phyloP scores from a whole-genome alignment of 2,888 invertebrate genomes.

The Pristionchus arcanus region DNA sequence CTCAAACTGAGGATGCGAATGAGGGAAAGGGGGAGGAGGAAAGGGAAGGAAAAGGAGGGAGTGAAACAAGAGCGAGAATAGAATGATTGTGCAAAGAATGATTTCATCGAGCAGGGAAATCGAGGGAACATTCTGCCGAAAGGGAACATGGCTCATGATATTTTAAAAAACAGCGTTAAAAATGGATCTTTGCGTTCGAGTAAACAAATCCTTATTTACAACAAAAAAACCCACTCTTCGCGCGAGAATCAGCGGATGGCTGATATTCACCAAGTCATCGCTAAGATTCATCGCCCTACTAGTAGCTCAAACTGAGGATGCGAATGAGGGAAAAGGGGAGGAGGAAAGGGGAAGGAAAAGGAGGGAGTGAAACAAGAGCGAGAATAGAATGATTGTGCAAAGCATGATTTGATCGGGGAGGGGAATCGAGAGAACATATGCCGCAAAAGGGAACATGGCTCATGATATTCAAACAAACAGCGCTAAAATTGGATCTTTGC shows the following conservation, averaged over 20 bases:
- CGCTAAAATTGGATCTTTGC: neutral
- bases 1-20: slow-evolving; percentile 12
- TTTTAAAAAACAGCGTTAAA: neutral
- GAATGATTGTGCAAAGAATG: neutral
- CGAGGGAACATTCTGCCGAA: neutral
- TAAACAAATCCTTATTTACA: neutral
- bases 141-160: neutral
- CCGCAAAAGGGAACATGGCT: neutral
- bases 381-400: neutral
- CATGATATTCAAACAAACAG: neutral
- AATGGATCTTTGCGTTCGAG: neutral
- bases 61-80: neutral
- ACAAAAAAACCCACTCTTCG: slow-evolving; percentile 7
- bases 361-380: neutral
- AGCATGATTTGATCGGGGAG: neutral
- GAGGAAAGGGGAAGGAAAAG: slow-evolving; percentile 41
- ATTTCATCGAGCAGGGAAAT: neutral
- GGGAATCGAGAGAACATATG: neutral
- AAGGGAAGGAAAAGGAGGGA: slow-evolving; percentile 17
- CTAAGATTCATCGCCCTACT: neutral
- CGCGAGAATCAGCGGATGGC: neutral
- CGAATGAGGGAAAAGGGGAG: slow-evolving; percentile 43
- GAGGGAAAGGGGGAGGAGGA: slow-evolving; percentile 50
- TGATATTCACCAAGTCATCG: neutral
- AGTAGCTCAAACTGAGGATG: slow-evolving; percentile 33